Conservation (phyloP, 2,888 invertebrate species). For the Sinohyriopsis cumingii region DNA sequence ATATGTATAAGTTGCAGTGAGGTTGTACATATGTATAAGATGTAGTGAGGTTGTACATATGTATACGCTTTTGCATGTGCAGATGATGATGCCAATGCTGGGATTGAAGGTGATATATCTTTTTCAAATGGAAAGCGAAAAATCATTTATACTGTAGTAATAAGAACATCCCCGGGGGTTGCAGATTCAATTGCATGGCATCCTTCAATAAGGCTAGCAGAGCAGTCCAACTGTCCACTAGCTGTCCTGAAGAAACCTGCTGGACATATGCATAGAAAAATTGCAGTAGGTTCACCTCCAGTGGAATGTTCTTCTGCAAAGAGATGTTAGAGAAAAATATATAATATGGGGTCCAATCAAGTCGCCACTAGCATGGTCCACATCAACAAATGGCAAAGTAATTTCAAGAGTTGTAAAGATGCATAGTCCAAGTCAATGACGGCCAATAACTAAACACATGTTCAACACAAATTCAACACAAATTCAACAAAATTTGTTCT, state of each 20-base stretch:
- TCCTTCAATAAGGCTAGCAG: constrained; percentile 84
- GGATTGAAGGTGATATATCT: neutral
- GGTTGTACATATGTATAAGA: too few relatives aligned
- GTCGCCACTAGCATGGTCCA: neutral
- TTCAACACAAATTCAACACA: too few relatives aligned
- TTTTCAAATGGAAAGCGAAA: neutral
- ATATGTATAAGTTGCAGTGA: too few relatives aligned
- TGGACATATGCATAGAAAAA: constrained; percentile 81
- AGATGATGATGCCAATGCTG: neutral
- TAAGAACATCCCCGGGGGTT: constrained; percentile 86
- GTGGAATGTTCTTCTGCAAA: constrained; percentile 72
- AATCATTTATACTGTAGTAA: constrained; percentile 77
- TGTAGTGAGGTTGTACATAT: too few relatives aligned
- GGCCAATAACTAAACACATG: too few relatives aligned
- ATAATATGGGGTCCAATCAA: neutral
- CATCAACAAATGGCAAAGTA: neutral
- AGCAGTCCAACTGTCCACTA: constrained; percentile 86
- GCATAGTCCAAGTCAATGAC: too few relatives aligned
- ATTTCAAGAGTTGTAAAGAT: too few relatives aligned
- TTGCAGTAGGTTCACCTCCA: constrained; percentile 88
- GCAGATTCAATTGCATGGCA: constrained; percentile 78
- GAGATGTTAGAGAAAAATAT: neutral
- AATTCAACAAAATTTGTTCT: too few relatives aligned
- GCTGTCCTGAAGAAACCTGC: constrained; percentile 79
- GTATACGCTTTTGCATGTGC: too few relatives aligned